phyloP scores from a whole-genome alignment of 1,140 invertebrate genomes.

The Tachypleus tridentatus region DNA sequence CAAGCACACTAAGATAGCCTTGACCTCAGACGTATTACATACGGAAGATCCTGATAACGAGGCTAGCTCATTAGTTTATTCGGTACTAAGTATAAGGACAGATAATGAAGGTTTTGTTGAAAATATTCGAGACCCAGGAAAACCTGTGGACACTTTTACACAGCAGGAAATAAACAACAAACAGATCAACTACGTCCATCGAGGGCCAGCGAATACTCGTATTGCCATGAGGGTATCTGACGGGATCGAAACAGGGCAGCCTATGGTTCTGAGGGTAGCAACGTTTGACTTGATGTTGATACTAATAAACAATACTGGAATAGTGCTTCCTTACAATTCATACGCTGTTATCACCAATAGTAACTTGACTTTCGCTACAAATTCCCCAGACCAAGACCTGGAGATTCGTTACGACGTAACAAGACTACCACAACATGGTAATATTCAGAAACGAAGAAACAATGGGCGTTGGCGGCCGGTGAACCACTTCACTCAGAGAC shows the following conservation, averaged over 20 bases:
- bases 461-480: slow-evolving; percentile 53
- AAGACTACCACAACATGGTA: slow-evolving; percentile 33
- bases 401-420: slow-evolving; percentile 46
- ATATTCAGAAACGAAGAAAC: slow-evolving; percentile 34
- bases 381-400: slow-evolving; percentile 63
- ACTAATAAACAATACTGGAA: slow-evolving; percentile 64
- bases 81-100: slow-evolving; percentile 36
- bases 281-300: slow-evolving; percentile 64
- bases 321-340: slow-evolving; percentile 62
- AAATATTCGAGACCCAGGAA: slow-evolving; percentile 39
- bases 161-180: slow-evolving; percentile 54
- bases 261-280: slow-evolving; percentile 54
- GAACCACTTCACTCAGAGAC: slow-evolving; percentile 64
- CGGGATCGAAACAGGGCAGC: slow-evolving; percentile 58
- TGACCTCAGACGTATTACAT: slow-evolving; percentile 60
- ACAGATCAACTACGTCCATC: slow-evolving; percentile 50
- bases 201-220: slow-evolving; percentile 22
- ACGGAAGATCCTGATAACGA: slow-evolving; percentile 64
- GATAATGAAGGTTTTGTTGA: slow-evolving; percentile 41
- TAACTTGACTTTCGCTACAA: slow-evolving; percentile 76
- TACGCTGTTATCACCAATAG: slow-evolving; percentile 55
- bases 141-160: slow-evolving; percentile 46
- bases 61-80: slow-evolving; percentile 41
- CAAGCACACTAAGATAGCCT: slow-evolving; percentile 60
- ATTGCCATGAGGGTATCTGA: slow-evolving; percentile 57